Conservation (phyloP, 2,797 vertebrate species). For the Typhlichthys subterraneus region DNA sequence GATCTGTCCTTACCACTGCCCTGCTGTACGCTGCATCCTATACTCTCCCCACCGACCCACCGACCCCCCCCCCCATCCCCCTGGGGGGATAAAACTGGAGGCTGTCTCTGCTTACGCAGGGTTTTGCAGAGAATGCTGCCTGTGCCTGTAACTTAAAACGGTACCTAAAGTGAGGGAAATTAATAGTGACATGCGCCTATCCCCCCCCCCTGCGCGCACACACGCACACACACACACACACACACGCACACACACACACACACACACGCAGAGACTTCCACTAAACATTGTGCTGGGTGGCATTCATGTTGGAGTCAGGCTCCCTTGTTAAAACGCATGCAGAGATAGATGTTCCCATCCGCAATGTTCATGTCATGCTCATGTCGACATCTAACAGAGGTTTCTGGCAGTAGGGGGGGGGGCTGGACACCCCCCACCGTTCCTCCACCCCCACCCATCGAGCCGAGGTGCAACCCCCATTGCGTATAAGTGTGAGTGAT, state of each 20-base stretch:
- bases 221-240: constrained; percentile 17
- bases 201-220: constrained; percentile 8
- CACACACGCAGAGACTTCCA: constrained; percentile 6
- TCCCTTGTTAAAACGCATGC: constrained; percentile 34
- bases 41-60: neutral
- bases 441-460: constrained; percentile 32
- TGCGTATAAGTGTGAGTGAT: too few species aligned
- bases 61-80: constrained; percentile 9
- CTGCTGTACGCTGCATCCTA: constrained; percentile 1
- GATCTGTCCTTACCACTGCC: too few species aligned
- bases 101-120: constrained; percentile 48
- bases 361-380: constrained; percentile 16
- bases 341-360: constrained; percentile 26
- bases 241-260: constrained; percentile 12
- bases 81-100: neutral
- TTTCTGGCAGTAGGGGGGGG: too few species aligned
- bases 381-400: constrained; percentile 42
- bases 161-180: constrained; percentile 61
- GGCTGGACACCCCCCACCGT: constrained; percentile 38
- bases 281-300: constrained; percentile 8
- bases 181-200: constrained; percentile 45
- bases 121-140: constrained; percentile 47
- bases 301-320: constrained; percentile 40
- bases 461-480: constrained; percentile 45
- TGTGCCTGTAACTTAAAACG: constrained; percentile 59